phyloP scores from a whole-genome alignment of 1,140 invertebrate species.

The Dufourea novaeangliae region DNA sequence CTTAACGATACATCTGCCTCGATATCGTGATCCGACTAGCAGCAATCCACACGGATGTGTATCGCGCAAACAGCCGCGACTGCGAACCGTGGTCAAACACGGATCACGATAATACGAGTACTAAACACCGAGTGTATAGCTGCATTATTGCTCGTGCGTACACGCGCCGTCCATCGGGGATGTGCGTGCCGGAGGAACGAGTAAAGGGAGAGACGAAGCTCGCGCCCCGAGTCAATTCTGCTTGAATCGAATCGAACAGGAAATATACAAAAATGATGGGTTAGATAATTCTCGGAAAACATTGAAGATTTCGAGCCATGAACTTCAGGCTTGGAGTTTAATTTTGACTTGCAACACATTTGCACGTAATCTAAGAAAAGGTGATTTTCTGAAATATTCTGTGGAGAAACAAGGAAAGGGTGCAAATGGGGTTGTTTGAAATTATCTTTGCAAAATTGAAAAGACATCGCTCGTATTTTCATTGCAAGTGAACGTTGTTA shows the following conservation, averaged over 20 bases:
- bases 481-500: too few relatives aligned
- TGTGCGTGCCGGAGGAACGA: conserved; percentile 23
- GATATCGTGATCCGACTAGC: conserved; percentile 59
- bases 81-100: conserved; percentile 74
- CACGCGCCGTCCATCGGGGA: conserved; percentile 46
- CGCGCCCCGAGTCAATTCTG: background rate
- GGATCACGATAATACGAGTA: conserved; percentile 75
- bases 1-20: conserved; percentile 75
- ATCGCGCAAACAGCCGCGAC: conserved; percentile 69
- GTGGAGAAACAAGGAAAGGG: too few relatives aligned
- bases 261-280: background rate
- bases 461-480: too few relatives aligned
- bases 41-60: conserved; percentile 57
- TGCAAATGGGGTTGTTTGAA: too few relatives aligned
- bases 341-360: too few relatives aligned
- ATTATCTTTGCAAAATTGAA: too few relatives aligned
- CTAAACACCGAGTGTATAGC: conserved; percentile 69
- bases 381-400: too few relatives aligned
- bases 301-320: too few relatives aligned
- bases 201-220: background rate
- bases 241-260: background rate
- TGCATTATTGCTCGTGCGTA: conserved; percentile 72
- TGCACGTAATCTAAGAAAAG: too few relatives aligned
- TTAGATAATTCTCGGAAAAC: background rate
- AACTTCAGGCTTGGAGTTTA: too few relatives aligned